Evolutionary conservation across 2,113 vertebrate genomes (phyloP).

Genomic region (Lanius collurio): DNA sequence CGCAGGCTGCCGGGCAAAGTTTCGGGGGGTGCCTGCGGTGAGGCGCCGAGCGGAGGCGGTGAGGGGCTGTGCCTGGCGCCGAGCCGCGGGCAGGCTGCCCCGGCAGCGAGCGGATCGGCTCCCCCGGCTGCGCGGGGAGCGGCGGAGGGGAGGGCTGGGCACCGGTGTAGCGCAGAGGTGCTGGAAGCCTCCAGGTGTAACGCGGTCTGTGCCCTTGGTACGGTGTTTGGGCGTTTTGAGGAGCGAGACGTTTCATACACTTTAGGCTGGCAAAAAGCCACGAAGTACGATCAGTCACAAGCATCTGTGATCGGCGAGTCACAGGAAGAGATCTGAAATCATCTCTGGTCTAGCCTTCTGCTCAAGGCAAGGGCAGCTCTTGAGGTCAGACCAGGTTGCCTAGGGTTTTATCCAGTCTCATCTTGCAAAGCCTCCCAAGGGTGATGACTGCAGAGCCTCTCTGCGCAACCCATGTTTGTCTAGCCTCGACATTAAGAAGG

Average conservation of each 20-base stretch:
- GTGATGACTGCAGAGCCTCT: neutral
- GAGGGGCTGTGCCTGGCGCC: neutral
- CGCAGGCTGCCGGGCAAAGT: conserved; percentile 20
- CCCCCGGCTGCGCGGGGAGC: neutral
- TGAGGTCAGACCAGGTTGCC: neutral
- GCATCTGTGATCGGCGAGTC: neutral
- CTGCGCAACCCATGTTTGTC: neutral
- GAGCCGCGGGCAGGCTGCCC: neutral
- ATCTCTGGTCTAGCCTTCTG: neutral
- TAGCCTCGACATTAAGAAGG: neutral
- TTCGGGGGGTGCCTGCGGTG: conserved; percentile 1
- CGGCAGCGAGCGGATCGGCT: neutral
- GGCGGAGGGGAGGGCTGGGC: neutral
- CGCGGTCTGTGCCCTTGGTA: neutral
- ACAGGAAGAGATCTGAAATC: neutral
- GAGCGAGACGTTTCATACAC: neutral
- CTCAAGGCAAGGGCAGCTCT: neutral
- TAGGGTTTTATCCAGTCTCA: neutral
- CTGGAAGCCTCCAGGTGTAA: accelerated
- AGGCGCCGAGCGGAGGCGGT: neutral
- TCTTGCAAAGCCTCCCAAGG: neutral
- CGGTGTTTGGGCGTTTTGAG: neutral
- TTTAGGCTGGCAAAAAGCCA: neutral
- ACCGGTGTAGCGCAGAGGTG: accelerated
- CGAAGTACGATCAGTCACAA: accelerated